These are phyloP conservation scores for Cantharis lateralis DNA, from an alignment of 2,888 invertebrate species.

Conservation along the genomic window DNA sequence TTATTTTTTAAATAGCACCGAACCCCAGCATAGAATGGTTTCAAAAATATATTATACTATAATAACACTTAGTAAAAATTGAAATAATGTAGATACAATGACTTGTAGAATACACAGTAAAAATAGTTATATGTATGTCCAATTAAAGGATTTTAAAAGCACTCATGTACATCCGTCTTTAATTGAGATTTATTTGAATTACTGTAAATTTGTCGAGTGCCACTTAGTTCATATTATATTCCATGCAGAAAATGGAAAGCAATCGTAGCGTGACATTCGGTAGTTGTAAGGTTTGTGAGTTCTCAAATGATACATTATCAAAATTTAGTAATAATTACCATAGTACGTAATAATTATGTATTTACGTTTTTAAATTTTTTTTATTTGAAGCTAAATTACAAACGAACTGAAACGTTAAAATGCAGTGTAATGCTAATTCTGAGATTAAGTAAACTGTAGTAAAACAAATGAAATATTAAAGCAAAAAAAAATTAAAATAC, in stretches of 20 bases:
- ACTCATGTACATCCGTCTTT: neutral
- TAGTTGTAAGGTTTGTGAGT: neutral
- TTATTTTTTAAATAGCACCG: neutral
- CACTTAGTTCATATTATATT: neutral
- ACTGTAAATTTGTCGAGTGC: neutral
- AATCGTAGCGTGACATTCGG: neutral
- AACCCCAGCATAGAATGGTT: neutral
- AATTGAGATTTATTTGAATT: neutral
- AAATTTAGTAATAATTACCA: neutral
- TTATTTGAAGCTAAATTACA: neutral
- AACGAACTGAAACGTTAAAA: neutral
- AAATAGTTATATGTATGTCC: neutral
- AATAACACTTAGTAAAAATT: neutral
- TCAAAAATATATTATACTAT: neutral
- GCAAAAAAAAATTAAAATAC: neutral
- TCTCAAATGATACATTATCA: neutral
- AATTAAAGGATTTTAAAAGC: neutral
- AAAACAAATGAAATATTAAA: neutral
- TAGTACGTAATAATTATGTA: neutral
- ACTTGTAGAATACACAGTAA: neutral
- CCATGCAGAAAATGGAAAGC: neutral
- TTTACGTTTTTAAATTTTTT: neutral
- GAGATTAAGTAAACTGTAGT: neutral
- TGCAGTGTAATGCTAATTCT: neutral
- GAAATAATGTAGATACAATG: neutral